phyloP scores from a whole-genome alignment of 1,140 invertebrate genomes.

The Orius laevigatus region DNA sequence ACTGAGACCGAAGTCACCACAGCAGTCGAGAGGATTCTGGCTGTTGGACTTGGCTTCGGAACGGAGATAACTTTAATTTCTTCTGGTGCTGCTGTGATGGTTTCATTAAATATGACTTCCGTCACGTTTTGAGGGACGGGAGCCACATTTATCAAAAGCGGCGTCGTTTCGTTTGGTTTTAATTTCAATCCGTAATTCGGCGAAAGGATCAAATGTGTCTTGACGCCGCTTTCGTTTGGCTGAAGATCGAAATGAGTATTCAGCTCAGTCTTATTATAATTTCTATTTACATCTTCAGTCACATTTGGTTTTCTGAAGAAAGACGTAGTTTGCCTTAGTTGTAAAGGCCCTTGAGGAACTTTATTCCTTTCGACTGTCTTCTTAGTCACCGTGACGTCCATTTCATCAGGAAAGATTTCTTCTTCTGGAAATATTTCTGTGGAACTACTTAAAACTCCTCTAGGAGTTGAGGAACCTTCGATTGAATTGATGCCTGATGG shows the following conservation, averaged over 20 bases:
- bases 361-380: constrained; percentile 17
- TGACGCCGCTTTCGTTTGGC: constrained; percentile 11
- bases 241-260: constrained; percentile 8
- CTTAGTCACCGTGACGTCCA: constrained; percentile 19
- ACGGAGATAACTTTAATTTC: not conserved
- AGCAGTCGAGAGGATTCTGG: constrained; percentile 21
- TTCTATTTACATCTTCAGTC: not conserved
- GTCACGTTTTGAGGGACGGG: not conserved
- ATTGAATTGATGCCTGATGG: constrained; percentile 18
- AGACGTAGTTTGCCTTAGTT: not conserved
- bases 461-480: constrained; percentile 15
- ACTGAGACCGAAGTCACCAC: constrained; percentile 20
- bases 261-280: constrained; percentile 11
- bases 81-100: not conserved
- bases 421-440: constrained; percentile 9
- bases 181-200: constrained; percentile 11
- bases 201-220: constrained; percentile 6
- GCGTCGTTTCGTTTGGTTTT: not conserved
- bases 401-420: constrained; percentile 18
- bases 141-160: not conserved
- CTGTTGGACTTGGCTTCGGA: constrained; percentile 11
- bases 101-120: not conserved
- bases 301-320: constrained; percentile 8
- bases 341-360: constrained; percentile 10
- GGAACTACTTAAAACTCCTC: not conserved